Base-by-base conservation (phyloP, 92 coral and sea anemone species). In the Palythoa grandiflora region DNA sequence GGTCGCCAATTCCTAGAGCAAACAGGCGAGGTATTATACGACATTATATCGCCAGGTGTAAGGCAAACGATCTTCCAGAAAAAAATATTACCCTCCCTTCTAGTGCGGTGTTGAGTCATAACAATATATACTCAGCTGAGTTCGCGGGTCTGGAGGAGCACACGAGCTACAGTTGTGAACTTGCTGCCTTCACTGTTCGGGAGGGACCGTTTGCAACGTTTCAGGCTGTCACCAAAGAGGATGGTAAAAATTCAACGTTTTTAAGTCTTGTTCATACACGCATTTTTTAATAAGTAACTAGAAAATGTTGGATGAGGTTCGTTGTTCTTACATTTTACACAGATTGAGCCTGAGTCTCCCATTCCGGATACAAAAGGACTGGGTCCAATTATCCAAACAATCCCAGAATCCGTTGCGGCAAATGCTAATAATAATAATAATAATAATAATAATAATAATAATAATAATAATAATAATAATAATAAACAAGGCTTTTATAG, bases 81-180 rank as follows among this genome's bases (percentile, higher is more conserved):
- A 66, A 15, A 66, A 4, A 5, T 1, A 66, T 80, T 50, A 68
- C 9, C 21, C 8, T 65, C 48, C 75, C 85, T 44, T 65, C 75
- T 0, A 38, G 47, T 54, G 75, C 16, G 65, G 73, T 80, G 17
- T 19, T 52, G 17, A 14, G 10, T 48, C 19, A 65, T 44, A 21
- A 50, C 75, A 66, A 2, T 5, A 12, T 19, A 39, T n/a, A 9
- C 28, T 80, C 39, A n/a, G 55, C 39, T n/a, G 85, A 66, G 59
- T 7, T 80, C 10, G 11, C 44, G 17, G 85, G 85, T 15, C 75
- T 80, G 54, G 85, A 80, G 61, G 85, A 80, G 35, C 14, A 65
- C 19, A 80, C 85, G 1, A 0, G 3, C 6, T 80, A 80, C 61
- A 0, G 0, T 0, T 80, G 85, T 28, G 0, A 0, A 7, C 0